A percentile compares a stretch with the other conserved stretches of the same genome.
Evolutionary conservation across 2,113 vertebrate genomes (phyloP).

Genomic region (Tragelaphus strepsiceros): DNA sequence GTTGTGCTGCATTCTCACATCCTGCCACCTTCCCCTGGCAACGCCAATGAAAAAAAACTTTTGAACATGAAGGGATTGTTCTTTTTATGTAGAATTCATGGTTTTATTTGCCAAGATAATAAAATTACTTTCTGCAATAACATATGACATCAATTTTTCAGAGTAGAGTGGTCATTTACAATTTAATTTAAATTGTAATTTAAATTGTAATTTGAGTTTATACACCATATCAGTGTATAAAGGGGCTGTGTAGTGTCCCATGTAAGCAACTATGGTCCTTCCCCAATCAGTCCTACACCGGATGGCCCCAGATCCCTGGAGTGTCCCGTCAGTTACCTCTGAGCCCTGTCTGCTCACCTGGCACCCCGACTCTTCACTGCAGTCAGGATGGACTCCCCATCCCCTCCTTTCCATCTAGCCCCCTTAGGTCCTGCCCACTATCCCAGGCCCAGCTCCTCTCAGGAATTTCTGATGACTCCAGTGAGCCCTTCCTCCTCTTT

Average conservation of each 20-base stretch:
- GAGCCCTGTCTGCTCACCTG: background rate
- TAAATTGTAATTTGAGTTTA: no score
- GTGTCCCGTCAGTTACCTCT: background rate
- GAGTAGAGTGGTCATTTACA: background rate
- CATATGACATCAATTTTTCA: background rate
- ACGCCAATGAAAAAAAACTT: no score
- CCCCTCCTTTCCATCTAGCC: background rate
- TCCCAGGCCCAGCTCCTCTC: background rate
- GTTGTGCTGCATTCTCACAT: no score
- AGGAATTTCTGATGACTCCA: background rate
- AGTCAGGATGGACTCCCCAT: background rate
- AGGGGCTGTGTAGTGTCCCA: background rate
- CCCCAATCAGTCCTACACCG: background rate
- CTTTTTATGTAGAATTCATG: background rate
- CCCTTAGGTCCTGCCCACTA: background rate
- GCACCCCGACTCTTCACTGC: background rate
- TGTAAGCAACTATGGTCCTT: background rate
- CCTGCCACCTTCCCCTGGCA: no score
- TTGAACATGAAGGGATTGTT: constrained; percentile 67
- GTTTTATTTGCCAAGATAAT: constrained; percentile 79
- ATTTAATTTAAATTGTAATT: background rate
- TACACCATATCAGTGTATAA: background rate
- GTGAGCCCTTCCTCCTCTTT: no score
- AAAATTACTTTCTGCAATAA: constrained; percentile 48
- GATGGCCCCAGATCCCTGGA: background rate